A percentile compares a stretch with the other conserved stretches of the same genome.
Conservation (phyloP, 2,888 invertebrate genomes). For the Lithosia quadra region DNA sequence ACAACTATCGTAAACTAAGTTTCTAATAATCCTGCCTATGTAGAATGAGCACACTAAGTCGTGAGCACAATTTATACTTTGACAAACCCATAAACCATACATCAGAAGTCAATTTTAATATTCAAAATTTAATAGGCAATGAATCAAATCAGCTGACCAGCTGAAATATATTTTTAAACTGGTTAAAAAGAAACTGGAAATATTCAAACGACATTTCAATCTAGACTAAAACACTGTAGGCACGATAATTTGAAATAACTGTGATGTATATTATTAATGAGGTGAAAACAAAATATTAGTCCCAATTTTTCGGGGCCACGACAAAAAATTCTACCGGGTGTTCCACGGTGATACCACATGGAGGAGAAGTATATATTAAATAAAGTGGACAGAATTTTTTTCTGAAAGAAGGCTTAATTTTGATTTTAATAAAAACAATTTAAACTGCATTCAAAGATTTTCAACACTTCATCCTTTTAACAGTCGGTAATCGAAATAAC, state of each 20-base stretch:
- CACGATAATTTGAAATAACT: slow-evolving; percentile 3
- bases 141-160: neutral
- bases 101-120: neutral
- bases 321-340: neutral
- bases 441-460: too few relatives aligned
- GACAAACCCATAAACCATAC: neutral
- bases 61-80: neutral
- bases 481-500: too few relatives aligned
- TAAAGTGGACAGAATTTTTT: too few relatives aligned
- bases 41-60: neutral
- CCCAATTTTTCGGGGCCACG: neutral
- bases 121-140: slow-evolving; percentile 4
- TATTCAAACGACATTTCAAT: neutral
- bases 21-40: neutral
- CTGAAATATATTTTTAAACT: neutral
- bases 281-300: slow-evolving; percentile 2
- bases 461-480: too few relatives aligned
- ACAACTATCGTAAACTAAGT: too few relatives aligned
- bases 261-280: slow-evolving; percentile 3
- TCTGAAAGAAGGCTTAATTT: too few relatives aligned
- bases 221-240: slow-evolving; percentile 6
- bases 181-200: slow-evolving; percentile 5
- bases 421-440: too few relatives aligned
- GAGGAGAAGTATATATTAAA: too few relatives aligned
- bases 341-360: too few relatives aligned